Evolutionary conservation across 92 coral and sea anemone species (phyloP).

Genomic region (Epizoanthus rinbou): DNA sequence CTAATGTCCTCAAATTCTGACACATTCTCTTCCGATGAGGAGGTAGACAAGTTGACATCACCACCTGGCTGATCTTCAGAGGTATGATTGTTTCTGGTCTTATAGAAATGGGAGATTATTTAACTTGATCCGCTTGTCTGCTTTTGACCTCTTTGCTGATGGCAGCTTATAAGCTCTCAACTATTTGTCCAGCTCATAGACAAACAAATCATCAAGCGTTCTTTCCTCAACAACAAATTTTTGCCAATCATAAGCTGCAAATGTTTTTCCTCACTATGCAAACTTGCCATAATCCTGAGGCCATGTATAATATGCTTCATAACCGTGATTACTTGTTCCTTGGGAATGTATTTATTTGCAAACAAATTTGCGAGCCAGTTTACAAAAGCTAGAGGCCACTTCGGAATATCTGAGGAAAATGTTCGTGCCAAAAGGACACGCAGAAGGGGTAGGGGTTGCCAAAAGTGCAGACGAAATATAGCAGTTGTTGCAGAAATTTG

Average conservation of each 20-base stretch:
- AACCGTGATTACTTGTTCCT: slow-evolving; percentile 20
- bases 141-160: slow-evolving; percentile 13
- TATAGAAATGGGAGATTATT: slow-evolving; percentile 7
- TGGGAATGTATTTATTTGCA: neutral
- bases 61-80: slow-evolving; percentile 10
- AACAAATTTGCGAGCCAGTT: slow-evolving; percentile 3
- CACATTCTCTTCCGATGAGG: neutral
- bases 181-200: slow-evolving; percentile 15
- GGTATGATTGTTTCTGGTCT: slow-evolving; percentile 5
- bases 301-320: neutral
- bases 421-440: too few species aligned
- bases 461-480: neutral
- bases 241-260: slow-evolving; percentile 10
- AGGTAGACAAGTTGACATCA: neutral
- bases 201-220: slow-evolving; percentile 24
- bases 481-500: neutral
- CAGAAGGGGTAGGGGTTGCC: slow-evolving; percentile 4
- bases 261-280: slow-evolving; percentile 9
- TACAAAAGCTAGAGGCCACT: slow-evolving; percentile 6
- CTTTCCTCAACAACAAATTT: neutral
- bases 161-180: slow-evolving; percentile 28
- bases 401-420: too few species aligned
- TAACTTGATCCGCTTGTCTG: slow-evolving; percentile 20
- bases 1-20: neutral
- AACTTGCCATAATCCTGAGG: slow-evolving; percentile 7